Conservation (phyloP, 1,140 invertebrate species). For the Leptinotarsa texana region DNA sequence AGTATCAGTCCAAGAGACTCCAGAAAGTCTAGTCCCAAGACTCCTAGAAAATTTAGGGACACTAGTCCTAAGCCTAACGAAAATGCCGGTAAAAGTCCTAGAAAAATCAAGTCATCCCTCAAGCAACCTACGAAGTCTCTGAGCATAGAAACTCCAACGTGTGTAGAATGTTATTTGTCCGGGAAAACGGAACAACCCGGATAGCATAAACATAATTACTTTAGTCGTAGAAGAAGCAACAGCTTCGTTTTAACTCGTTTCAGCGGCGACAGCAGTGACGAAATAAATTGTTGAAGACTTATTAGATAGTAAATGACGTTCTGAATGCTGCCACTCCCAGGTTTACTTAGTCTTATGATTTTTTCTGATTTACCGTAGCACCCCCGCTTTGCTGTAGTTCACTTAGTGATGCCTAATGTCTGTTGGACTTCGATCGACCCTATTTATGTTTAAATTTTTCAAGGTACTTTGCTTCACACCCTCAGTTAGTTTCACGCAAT, state of each 20-base stretch:
- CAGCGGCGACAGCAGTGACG: slow-evolving; percentile 30
- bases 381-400: slow-evolving; percentile 43
- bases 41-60: slow-evolving; percentile 33
- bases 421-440: slow-evolving; percentile 54
- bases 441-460: slow-evolving; percentile 32
- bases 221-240: slow-evolving; percentile 25
- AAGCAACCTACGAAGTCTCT: slow-evolving; percentile 55
- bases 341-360: slow-evolving; percentile 37
- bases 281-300: slow-evolving; percentile 38
- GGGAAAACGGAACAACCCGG: slow-evolving; percentile 60
- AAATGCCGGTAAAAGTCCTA: slow-evolving; percentile 38
- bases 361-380: slow-evolving; percentile 41
- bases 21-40: slow-evolving; percentile 40
- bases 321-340: slow-evolving; percentile 48
- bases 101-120: slow-evolving; percentile 51
- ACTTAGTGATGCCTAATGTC: slow-evolving; percentile 46
- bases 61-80: slow-evolving; percentile 34
- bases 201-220: slow-evolving; percentile 55
- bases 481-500: neutral
- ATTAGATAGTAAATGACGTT: slow-evolving; percentile 37
- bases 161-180: slow-evolving; percentile 67
- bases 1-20: slow-evolving; percentile 43
- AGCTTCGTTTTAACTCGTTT: slow-evolving; percentile 33
- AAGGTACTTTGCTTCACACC: slow-evolving; percentile 30
- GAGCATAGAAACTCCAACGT: slow-evolving; percentile 65